These are phyloP conservation scores for Cryptoprocta ferox DNA, from an alignment of 2,797 vertebrate species.

Conservation along the genomic window DNA sequence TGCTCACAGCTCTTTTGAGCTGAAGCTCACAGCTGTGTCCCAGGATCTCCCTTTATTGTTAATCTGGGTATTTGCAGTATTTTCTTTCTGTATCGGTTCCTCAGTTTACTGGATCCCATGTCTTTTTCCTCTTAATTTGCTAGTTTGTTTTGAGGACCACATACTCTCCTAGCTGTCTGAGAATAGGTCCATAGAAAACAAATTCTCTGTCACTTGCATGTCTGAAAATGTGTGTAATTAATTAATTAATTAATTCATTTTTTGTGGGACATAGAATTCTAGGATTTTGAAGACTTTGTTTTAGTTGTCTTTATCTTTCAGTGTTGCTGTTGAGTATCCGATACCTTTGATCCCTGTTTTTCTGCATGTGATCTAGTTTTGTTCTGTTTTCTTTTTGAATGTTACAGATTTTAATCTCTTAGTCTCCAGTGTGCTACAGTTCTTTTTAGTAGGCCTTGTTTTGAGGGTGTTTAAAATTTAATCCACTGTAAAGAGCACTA, in stretches of 20 bases:
- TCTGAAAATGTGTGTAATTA: background rate
- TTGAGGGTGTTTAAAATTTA: background rate
- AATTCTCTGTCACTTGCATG: background rate
- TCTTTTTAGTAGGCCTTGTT: background rate
- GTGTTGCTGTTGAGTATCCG: background rate
- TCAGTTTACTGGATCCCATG: background rate
- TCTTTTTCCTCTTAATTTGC: background rate
- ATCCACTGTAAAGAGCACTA: background rate
- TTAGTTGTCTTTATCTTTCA: conserved; percentile 20
- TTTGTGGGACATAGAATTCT: background rate
- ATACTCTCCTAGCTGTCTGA: background rate
- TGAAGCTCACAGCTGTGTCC: background rate
- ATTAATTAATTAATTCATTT: too few species aligned
- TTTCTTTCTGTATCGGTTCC: background rate
- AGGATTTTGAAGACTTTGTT: background rate
- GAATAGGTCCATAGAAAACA: background rate
- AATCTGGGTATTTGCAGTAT: background rate
- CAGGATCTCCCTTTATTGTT: background rate
- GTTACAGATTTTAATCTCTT: background rate
- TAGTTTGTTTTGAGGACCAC: background rate
- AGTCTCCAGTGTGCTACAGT: background rate
- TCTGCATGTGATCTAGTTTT: background rate
- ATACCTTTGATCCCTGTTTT: background rate
- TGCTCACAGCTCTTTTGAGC: too few species aligned
- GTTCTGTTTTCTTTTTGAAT: conserved; percentile 13